A percentile compares a stretch with the other conserved stretches of the same genome.
Conservation (phyloP, 2,797 vertebrate genomes). For the Acridotheres tristis region DNA sequence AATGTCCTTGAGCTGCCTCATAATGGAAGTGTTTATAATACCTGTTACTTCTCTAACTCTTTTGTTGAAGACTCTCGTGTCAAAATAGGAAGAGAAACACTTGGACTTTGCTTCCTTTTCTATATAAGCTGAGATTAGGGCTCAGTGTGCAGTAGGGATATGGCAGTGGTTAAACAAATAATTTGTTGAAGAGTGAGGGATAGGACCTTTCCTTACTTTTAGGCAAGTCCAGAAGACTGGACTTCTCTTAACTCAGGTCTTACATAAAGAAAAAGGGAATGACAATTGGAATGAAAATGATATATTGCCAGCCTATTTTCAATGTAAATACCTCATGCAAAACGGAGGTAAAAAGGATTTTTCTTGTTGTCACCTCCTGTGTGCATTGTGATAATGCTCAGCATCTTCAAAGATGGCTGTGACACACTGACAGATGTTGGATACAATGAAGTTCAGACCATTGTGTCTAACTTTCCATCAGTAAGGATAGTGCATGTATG, state of each 20-base stretch:
- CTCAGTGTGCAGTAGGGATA: background rate
- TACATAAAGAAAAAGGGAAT: background rate
- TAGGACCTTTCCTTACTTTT: background rate
- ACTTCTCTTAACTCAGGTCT: background rate
- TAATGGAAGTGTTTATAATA: background rate
- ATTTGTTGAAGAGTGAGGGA: background rate
- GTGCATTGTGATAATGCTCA: background rate
- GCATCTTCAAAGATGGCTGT: background rate
- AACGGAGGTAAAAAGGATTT: background rate
- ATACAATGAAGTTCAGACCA: background rate
- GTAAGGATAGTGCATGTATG: background rate
- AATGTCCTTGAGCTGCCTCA: background rate
- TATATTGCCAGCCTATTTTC: background rate
- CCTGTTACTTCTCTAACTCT: background rate
- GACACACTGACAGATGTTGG: background rate
- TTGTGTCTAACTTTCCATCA: background rate
- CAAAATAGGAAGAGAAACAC: background rate
- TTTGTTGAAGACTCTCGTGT: accelerated
- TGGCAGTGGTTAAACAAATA: background rate
- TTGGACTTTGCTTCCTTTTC: background rate
- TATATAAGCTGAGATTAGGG: background rate
- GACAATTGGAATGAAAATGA: background rate
- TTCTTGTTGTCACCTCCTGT: background rate
- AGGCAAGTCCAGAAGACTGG: background rate
- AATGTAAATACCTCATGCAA: background rate